phyloP scores from a whole-genome alignment of 2,888 invertebrate species.

The Cordylochernes scorpioides region DNA sequence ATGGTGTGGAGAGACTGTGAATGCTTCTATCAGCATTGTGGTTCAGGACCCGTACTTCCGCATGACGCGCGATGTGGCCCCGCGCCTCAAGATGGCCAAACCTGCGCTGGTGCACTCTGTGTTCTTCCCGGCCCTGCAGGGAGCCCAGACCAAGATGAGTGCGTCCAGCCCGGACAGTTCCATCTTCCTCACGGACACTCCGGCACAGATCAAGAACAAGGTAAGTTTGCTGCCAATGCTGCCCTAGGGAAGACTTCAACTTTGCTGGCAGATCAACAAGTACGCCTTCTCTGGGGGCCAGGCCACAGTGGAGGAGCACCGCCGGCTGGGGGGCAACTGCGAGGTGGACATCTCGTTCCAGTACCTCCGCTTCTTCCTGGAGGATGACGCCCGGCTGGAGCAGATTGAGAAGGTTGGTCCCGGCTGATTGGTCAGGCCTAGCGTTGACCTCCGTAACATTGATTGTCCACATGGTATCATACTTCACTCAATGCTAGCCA shows the following conservation, averaged over 20 bases:
- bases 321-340: conserved; percentile 55
- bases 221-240: conserved; percentile 24
- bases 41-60: conserved; percentile 80
- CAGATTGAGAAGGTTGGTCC: conserved; percentile 33
- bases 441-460: too few species aligned
- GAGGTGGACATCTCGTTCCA: conserved; percentile 84
- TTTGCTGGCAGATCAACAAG: conserved; percentile 52
- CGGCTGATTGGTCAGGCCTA: too few species aligned
- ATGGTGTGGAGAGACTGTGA: too few species aligned
- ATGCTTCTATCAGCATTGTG: too few species aligned
- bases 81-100: conserved; percentile 56
- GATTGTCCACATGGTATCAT: too few species aligned
- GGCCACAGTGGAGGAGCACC: conserved; percentile 72
- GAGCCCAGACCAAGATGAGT: conserved; percentile 94
- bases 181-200: conserved; percentile 75
- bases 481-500: too few species aligned
- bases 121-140: conserved; percentile 82
- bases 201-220: conserved; percentile 87
- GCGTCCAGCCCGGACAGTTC: conserved; percentile 79
- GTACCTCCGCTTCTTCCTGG: conserved; percentile 75
- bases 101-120: conserved; percentile 59
- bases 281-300: conserved; percentile 95
- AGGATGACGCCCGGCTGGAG: conserved; percentile 61
- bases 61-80: conserved; percentile 94
- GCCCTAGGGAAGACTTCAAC: too few species aligned